Evolutionary conservation across 1,140 invertebrate species (phyloP), one percentile per base, ranked within the genome.

Genomic region (Solenopsis fugax): DNA sequence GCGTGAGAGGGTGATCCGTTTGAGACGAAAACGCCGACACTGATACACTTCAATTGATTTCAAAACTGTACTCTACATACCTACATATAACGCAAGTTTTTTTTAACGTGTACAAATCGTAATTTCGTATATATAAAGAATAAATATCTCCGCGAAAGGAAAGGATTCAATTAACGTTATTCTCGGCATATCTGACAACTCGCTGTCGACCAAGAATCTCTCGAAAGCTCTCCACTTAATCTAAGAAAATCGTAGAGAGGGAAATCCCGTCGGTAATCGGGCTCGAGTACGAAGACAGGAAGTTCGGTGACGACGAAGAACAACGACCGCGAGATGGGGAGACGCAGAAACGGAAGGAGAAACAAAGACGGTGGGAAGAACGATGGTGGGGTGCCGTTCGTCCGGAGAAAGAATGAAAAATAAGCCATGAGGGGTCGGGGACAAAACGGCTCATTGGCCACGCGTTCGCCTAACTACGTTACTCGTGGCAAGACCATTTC

Each of bases 391-490:
- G 54, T 18, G 45, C 54, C 34, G 41, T 65, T 78, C 85, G 45
- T 78, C 56, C 50, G 34, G 50, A 29, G 71, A 81, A 64, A 58
- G 72, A 89, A 88, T 76, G 87, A 89, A 88, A 92, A 90, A 92
- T 89, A 87, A 90, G 85, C 52, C 37, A 41, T 24, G 72, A 86
- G 78, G 88, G 84, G 85, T 90, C 64, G 69, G 86, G 84, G 85
- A 92, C 87, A 88, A 92, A 91, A 93, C 88, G 92, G 92, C 93
- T 92, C 92, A 93, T 93, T 93, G 92, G 89, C 89, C 87, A 88
- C 92, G 89, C 91, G 86, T 91, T 93, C 91, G 87, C 80, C 71
- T 93, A 93, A 93, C 92, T 92, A 87, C 88, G 88, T 93, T 93
- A 93, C 85, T 89, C 89, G 77, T 88, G 78, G 90, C 88, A 34